Evolutionary conservation across 2,113 vertebrate species (phyloP), one percentile per base, ranked within the genome.

Genomic region (Ploceus nigricollis): DNA sequence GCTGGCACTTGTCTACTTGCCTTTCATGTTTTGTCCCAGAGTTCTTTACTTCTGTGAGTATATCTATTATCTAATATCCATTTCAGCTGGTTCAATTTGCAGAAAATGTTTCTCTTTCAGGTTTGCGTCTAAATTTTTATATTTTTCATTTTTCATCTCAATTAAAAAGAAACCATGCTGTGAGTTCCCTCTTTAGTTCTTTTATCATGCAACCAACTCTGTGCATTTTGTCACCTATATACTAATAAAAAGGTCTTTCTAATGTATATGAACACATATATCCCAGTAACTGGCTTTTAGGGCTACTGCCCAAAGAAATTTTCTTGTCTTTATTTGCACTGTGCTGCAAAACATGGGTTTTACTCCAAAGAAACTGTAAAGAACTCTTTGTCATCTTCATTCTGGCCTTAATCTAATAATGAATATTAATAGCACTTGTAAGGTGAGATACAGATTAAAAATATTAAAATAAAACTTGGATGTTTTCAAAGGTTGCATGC

Each of bases 161-260:
- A 97, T 98, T 98, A 98, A 98, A 98, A 98, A 96, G 94, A 97
- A 97, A 96, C 76, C 95, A 98, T 91, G 89, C 96, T 96, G 95
- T 94, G 97, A 97, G 89, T 92, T 69, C 56, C 15, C 78, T 94
- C 87, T 72, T 66, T 81, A 45, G 73, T 94, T 96, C 82, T 87
- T 98, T 94, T 82, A 96, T 97, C 95, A 92, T 94, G 77, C 58
- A 90, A 91, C 90, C 85, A 95, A 94, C 35, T 89, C 93, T 42
- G 15, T 53, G 48, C 30, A 70, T 94, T 89, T 93, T 96, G 94
- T 94, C 83, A 94, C 53, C 64, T 82, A 65, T 24, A 91, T 50
- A 16, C 80, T 87, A 97, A 97, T 27, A 53, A 91, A 95, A 95
- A 80, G 28, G 30, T 54, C 23, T 77, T 94, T 64, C 57, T 39